These are phyloP conservation scores for Callionymus lyra DNA, from an alignment of 2,113 vertebrate genomes.

Conservation along the genomic window DNA sequence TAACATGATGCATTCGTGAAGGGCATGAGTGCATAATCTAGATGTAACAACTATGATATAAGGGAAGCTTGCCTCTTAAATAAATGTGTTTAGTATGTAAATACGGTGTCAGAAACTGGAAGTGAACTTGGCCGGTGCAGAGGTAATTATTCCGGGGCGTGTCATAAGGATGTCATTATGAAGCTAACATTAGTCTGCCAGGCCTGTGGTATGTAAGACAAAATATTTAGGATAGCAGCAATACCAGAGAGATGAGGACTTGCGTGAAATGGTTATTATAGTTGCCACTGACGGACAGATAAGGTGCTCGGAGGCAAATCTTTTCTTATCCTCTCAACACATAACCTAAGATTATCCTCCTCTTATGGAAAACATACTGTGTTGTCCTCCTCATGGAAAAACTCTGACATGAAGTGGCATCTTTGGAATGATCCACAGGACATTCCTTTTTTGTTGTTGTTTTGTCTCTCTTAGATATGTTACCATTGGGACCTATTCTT, in stretches of 20 bases:
- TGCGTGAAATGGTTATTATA: slow-evolving; percentile 19
- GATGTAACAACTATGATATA: too few relatives aligned
- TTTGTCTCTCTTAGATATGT: slow-evolving; percentile 20
- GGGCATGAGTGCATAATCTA: too few relatives aligned
- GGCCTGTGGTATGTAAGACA: slow-evolving; percentile 11
- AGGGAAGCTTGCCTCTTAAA: too few relatives aligned
- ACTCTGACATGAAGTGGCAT: slow-evolving; percentile 21
- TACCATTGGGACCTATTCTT: slow-evolving; percentile 20
- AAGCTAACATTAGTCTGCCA: slow-evolving; percentile 19
- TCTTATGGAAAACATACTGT: slow-evolving; percentile 1
- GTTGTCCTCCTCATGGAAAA: too few relatives aligned
- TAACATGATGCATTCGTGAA: too few relatives aligned
- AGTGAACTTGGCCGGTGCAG: neutral
- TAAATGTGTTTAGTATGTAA: too few relatives aligned
- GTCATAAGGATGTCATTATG: slow-evolving; percentile 9
- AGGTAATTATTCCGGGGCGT: slow-evolving; percentile 4
- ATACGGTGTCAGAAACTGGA: neutral
- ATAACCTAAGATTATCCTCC: slow-evolving; percentile 11
- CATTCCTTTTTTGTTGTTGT: slow-evolving; percentile 32
- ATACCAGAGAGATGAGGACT: slow-evolving; percentile 8
- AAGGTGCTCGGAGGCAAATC: slow-evolving; percentile 20
- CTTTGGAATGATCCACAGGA: slow-evolving; percentile 28
- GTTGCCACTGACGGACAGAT: slow-evolving; percentile 18
- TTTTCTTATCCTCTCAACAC: slow-evolving; percentile 11
- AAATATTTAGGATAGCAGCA: slow-evolving; percentile 23